These are phyloP conservation scores for Setophaga kirtlandii DNA, from an alignment of 2,113 vertebrate genomes.

Conservation along the genomic window DNA sequence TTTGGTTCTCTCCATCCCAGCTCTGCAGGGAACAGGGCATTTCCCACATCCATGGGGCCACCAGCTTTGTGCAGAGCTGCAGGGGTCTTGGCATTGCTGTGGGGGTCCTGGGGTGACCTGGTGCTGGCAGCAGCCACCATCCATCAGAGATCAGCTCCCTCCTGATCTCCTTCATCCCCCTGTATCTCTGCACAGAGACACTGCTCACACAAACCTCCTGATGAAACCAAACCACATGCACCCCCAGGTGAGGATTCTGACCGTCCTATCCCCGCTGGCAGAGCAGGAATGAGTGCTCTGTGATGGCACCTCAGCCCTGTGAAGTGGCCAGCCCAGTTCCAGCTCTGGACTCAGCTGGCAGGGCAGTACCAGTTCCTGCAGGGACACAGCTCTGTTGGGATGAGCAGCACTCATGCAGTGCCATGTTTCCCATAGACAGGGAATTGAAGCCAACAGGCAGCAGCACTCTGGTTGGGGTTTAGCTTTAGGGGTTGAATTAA, in stretches of 20 bases:
- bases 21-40: fast-evolving
- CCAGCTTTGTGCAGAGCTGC: background rate
- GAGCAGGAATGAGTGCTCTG: fast-evolving
- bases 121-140: background rate
- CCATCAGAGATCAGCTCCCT: fast-evolving
- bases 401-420: fast-evolving
- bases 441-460: fast-evolving
- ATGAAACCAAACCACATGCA: fast-evolving
- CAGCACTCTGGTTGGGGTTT: background rate
- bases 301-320: fast-evolving
- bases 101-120: background rate
- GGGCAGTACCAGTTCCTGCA: fast-evolving
- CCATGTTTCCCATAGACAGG: background rate
- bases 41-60: background rate
- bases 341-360: fast-evolving
- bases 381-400: background rate
- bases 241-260: background rate
- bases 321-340: background rate
- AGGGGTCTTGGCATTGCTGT: fast-evolving
- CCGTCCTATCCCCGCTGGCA: background rate
- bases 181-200: fast-evolving
- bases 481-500: background rate
- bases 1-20: background rate
- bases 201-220: background rate
- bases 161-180: fast-evolving